Evolutionary conservation across 2,113 vertebrate species (phyloP).

Genomic region (Diadophis punctatus): DNA sequence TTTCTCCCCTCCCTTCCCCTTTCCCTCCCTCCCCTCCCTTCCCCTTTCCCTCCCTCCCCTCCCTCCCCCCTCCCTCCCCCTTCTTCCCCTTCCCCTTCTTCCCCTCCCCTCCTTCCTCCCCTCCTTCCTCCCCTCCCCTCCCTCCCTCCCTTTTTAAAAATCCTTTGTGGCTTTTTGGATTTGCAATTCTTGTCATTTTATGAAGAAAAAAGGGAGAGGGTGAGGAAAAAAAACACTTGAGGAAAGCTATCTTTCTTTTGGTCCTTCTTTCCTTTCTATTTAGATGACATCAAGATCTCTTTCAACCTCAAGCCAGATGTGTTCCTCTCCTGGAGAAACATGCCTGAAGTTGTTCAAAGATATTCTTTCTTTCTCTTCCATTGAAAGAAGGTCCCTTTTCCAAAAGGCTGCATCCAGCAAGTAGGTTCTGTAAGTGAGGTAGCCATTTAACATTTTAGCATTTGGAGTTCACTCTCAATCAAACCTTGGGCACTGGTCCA

Average conservation of each 20-base stretch:
- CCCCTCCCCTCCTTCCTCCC: no score
- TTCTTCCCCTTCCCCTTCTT: no score
- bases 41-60: no score
- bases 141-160: not conserved
- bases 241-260: conserved; percentile 41
- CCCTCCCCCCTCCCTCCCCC: no score
- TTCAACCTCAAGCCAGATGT: conserved; percentile 73
- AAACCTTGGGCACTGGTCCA: not conserved
- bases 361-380: conserved; percentile 30
- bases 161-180: conserved; percentile 37
- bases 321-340: conserved; percentile 65
- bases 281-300: conserved; percentile 70
- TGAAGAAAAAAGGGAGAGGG: not conserved
- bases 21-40: no score
- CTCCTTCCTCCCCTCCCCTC: no score
- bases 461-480: not conserved
- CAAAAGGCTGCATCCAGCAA: conserved; percentile 18
- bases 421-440: conserved; percentile 17
- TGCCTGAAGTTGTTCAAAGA: conserved; percentile 75
- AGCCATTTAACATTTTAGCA: not conserved
- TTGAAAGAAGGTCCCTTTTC: not conserved
- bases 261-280: conserved; percentile 50
- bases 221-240: conserved; percentile 52
- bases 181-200: conserved; percentile 9
- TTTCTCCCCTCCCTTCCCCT: no score